A percentile compares a stretch with the other conserved stretches of the same genome.
phyloP scores from a whole-genome alignment of 2,888 invertebrate species.

The Crossocerus cetratus region DNA sequence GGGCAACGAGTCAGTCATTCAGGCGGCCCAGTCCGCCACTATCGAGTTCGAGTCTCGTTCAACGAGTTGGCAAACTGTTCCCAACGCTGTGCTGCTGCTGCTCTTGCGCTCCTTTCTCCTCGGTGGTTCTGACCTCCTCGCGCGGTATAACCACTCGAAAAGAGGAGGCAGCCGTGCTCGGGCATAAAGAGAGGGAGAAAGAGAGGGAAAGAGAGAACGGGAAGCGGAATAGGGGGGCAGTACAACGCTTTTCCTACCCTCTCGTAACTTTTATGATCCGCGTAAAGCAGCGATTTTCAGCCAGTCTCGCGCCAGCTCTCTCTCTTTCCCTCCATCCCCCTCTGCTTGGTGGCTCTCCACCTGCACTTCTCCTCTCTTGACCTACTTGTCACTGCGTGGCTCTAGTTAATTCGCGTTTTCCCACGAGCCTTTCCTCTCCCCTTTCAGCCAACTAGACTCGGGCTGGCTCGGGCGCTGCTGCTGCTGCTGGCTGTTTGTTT shows the following conservation, averaged over 20 bases:
- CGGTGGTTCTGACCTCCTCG: conserved; percentile 43
- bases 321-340: conserved; percentile 30
- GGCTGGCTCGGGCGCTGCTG: not conserved
- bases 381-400: conserved; percentile 34
- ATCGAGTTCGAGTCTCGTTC: conserved; percentile 68
- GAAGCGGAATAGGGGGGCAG: conserved; percentile 3
- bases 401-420: conserved; percentile 49
- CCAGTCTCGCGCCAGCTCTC: conserved; percentile 51
- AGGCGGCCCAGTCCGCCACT: conserved; percentile 46
- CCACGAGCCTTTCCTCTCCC: conserved; percentile 5
- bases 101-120: conserved; percentile 43
- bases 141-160: conserved; percentile 62
- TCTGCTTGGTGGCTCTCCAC: conserved; percentile 35
- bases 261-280: conserved; percentile 71
- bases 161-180: conserved; percentile 9
- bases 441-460: too few relatives aligned
- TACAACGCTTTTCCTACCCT: conserved; percentile 62
- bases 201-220: conserved; percentile 7
- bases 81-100: conserved; percentile 53
- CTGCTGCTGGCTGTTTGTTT: conserved; percentile 25
- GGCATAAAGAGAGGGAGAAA: conserved; percentile 11
- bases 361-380: conserved; percentile 30
- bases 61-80: conserved; percentile 75
- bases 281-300: conserved; percentile 67
- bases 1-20: conserved; percentile 13